phyloP scores from a whole-genome alignment of 2,888 invertebrate species.

The Brachypterus glaber region DNA sequence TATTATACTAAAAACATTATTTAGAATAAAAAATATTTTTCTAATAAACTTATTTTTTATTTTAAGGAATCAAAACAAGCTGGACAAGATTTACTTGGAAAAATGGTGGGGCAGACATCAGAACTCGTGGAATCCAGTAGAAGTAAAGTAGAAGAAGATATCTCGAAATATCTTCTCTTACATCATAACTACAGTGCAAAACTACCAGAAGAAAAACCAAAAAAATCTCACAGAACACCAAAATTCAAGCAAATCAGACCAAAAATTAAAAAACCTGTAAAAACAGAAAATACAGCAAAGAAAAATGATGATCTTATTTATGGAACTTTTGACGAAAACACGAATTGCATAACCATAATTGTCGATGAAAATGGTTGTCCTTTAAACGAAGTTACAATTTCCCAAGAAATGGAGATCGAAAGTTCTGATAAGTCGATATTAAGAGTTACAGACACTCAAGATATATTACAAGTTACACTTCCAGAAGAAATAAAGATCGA shows the following conservation, averaged over 20 bases:
- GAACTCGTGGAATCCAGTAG: constrained; percentile 73
- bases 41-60: constrained; percentile 6
- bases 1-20: too few species aligned
- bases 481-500: constrained; percentile 25
- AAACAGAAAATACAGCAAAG: constrained; percentile 10
- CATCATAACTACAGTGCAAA: constrained; percentile 36
- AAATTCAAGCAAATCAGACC: constrained; percentile 23
- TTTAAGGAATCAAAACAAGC: constrained; percentile 39
- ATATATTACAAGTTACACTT: not conserved
- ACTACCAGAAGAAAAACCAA: constrained; percentile 17
- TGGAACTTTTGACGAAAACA: constrained; percentile 62
- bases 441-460: too few species aligned
- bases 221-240: constrained; percentile 10
- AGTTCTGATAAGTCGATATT: too few species aligned
- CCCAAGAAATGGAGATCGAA: constrained; percentile 16
- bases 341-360: constrained; percentile 64
- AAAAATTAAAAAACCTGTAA: constrained; percentile 17
- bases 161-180: constrained; percentile 34
- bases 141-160: constrained; percentile 38
- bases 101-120: constrained; percentile 85
- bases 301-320: constrained; percentile 45
- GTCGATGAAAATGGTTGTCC: constrained; percentile 53
- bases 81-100: constrained; percentile 48
- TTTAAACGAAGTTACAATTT: constrained; percentile 25
- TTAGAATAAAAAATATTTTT: not conserved